Conservation (phyloP, 2,113 vertebrate genomes). For the Prunella himalayana region DNA sequence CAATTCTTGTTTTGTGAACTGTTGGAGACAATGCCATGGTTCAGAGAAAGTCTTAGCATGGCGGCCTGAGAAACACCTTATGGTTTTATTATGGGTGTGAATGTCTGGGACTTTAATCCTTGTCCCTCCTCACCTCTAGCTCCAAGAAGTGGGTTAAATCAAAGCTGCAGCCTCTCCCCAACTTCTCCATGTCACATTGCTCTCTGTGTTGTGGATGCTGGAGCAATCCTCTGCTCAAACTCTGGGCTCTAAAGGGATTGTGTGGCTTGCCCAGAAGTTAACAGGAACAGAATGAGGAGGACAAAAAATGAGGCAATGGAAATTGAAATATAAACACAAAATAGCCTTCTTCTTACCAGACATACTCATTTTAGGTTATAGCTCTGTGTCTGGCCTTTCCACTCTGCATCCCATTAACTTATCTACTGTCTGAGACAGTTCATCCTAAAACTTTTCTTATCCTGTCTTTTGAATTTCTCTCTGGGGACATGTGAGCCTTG, state of each 20-base stretch:
- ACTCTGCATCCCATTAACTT: background rate
- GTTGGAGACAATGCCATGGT: background rate
- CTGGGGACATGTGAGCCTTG: background rate
- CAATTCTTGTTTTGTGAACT: background rate
- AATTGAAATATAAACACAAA: background rate
- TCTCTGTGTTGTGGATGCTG: background rate
- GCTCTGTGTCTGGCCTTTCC: background rate
- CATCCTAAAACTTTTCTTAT: background rate
- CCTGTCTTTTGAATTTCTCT: background rate
- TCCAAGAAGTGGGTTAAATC: background rate
- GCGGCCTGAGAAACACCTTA: background rate
- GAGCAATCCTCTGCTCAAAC: background rate
- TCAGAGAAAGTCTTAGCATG: background rate
- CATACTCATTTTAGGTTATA: background rate
- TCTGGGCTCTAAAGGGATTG: background rate
- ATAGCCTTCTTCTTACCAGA: background rate
- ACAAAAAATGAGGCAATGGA: background rate
- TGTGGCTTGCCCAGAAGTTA: background rate
- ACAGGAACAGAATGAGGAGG: background rate
- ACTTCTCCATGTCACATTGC: background rate
- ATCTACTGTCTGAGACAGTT: background rate
- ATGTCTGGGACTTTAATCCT: background rate
- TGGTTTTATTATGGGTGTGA: background rate
- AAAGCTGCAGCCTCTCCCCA: background rate
- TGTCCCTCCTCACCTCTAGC: background rate